Base-by-base conservation (phyloP, 2,888 invertebrate genomes). In the Clepsis dumicolana region DNA sequence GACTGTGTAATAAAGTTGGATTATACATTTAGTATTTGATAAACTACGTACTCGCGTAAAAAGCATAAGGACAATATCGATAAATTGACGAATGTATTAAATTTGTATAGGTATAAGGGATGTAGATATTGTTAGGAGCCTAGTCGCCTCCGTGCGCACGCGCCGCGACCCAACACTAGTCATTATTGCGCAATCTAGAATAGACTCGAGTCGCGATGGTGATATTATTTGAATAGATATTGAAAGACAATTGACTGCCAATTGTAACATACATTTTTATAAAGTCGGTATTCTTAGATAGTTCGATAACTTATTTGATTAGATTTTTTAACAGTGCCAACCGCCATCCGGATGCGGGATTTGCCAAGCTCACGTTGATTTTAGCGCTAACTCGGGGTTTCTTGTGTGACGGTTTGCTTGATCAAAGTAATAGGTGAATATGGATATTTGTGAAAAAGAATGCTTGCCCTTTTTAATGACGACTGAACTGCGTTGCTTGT, bases 11-110 rank as follows among this genome's bases (percentile, higher is more conserved):
- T 85, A 84, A 83, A 84, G 83, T 85, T 85, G 83, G 85, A 86
- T 86, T 87, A 88, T 88, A 90, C 86, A 87, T 89, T 87, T 90
- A 90, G 87, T 87, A 87, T 90, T 91, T 89, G 89, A 89, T 91
- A 90, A 88, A 88, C 89, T 87, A 86, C 90, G 91, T 91, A 90
- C 89, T 91, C 88, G 89, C 92, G 90, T 91, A 92, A 93, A 90
- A 91, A 90, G 89, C 86, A 88, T 93, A 90, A 88, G 90, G 93
- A 93, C 93, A 93, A 93, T 93, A 93, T 93, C 89, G 90, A 91
- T 89, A 83, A 81, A 88, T 86, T 89, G 89, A 91, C 86, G 88
- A 90, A 90, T 86, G 86, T 87, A 80, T 89, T 64, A 64, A 82
- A 86, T 81, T 87, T 86, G 83, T 81, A 82, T 91, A 91, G 89